A percentile compares a stretch with the other conserved stretches of the same genome.
These are phyloP conservation scores for Synanceia verrucosa DNA, from an alignment of 2,797 vertebrate genomes.

Conservation along the genomic window DNA sequence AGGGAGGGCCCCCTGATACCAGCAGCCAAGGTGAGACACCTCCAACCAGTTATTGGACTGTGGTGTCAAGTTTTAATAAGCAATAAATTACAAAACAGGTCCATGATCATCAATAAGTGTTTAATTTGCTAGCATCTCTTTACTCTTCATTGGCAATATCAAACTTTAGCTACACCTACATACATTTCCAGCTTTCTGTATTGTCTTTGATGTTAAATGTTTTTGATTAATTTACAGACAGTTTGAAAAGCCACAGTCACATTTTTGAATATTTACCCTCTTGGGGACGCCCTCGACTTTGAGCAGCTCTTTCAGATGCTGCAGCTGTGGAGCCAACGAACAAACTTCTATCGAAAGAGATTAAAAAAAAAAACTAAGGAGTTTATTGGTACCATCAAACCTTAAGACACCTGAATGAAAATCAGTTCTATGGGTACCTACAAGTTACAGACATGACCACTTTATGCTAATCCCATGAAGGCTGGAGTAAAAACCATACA, in stretches of 20 bases:
- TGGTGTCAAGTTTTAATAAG: not conserved
- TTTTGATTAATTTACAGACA: not conserved
- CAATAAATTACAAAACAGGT: not conserved
- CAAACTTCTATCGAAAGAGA: not conserved
- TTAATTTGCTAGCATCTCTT: not conserved
- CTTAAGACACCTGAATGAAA: not conserved
- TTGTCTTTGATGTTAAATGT: not conserved
- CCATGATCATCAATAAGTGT: not conserved
- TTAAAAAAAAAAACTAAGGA: not conserved
- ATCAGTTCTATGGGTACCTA: not conserved
- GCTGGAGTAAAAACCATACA: not conserved
- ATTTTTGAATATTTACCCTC: not conserved
- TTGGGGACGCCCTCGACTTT: accelerated
- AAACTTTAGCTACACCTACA: not conserved
- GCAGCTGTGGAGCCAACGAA: not conserved
- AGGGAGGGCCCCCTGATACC: conserved; percentile 69
- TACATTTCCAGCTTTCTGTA: not conserved
- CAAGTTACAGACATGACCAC: not conserved
- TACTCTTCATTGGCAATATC: not conserved
- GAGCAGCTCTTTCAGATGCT: not conserved
- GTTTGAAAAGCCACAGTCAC: not conserved
- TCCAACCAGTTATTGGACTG: not conserved
- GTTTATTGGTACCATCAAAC: not conserved
- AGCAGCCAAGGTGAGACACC: conserved; percentile 72
- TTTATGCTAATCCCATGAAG: not conserved